A percentile compares a stretch with the other conserved stretches of the same genome.
phyloP scores from a whole-genome alignment of 2,113 vertebrate genomes.

The Meles meles region DNA sequence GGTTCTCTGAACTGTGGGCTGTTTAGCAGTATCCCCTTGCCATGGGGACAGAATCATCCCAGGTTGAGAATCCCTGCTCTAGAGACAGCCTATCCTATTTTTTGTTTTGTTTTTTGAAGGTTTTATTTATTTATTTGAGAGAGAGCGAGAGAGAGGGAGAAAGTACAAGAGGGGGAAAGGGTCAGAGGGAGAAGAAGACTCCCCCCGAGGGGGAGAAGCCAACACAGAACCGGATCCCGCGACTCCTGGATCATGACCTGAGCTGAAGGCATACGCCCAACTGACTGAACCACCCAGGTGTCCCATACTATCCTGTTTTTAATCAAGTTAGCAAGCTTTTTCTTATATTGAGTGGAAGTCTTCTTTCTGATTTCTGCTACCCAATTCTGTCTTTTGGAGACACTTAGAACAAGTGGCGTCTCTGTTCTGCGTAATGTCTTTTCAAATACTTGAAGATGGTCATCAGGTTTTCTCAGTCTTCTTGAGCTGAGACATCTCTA shows the following conservation, averaged over 20 bases:
- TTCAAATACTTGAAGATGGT: not conserved
- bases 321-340: not conserved
- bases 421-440: not conserved
- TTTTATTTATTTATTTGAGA: too few species aligned
- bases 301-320: not conserved
- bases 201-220: too few species aligned
- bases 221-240: too few species aligned
- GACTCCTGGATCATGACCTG: too few species aligned
- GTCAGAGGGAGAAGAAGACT: too few species aligned
- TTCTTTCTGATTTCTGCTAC: not conserved
- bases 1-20: not conserved
- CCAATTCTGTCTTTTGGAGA: not conserved
- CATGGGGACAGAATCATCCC: not conserved
- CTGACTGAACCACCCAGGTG: too few species aligned
- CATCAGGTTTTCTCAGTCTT: not conserved
- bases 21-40: not conserved
- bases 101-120: not conserved
- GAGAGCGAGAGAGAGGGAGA: too few species aligned
- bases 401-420: not conserved
- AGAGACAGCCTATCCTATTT: not conserved
- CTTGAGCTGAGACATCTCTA: not conserved
- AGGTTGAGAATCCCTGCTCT: not conserved
- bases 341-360: not conserved
- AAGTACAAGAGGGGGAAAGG: too few species aligned
- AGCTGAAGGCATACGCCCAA: too few species aligned